Evolutionary conservation across 2,113 vertebrate genomes (phyloP), one percentile per base, ranked within the genome.

Genomic region (Diadophis punctatus): DNA sequence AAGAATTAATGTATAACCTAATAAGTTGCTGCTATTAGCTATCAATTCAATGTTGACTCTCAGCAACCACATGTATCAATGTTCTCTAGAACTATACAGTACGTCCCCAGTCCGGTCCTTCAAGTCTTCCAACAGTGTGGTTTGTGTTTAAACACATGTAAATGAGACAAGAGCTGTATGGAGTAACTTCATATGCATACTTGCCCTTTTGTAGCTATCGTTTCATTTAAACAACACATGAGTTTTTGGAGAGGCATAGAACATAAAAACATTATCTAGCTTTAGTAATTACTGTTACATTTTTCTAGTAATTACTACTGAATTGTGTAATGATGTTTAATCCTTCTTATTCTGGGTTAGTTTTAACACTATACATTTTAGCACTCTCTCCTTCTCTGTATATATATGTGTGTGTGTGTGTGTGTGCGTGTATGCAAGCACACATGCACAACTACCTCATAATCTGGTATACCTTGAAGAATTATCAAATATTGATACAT

Each of bases 371-470:
- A 8, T 51, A 43, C 80, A n/a, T 74, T 84, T 39, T 52, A 43
- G 20, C 14, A 1, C 7, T 80, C n/a, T 68, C 27, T 60, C 10
- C 51, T 58, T 6, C 53, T 55, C 53, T 55, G 0, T 55, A 1
- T 56, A 56, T 56, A 22, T 16, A 16, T 68, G 4, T 68, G 10
- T 60, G 3, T 30, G 27, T 1, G 58, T 60, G 8, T 10, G 22
- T 23, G 22, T 8, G 2, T 25, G 2, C 2, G 1, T 8, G 22
- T 8, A 1, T 30, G 0, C 27, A n/a, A 2, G 1, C 12, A 20
- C 6, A 74, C 7, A 74, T 2, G 7, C 53, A 34, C 27, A 86
- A 12, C n/a, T 34, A 60, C 16, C 68, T 80, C 68, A 80, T n/a
- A 18, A 46, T 12, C 10, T 86, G n/a, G 11, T 86, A 46, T 92